Conservation (phyloP, 2,113 vertebrate genomes). For the Rhinolophus ferrumequinum region DNA sequence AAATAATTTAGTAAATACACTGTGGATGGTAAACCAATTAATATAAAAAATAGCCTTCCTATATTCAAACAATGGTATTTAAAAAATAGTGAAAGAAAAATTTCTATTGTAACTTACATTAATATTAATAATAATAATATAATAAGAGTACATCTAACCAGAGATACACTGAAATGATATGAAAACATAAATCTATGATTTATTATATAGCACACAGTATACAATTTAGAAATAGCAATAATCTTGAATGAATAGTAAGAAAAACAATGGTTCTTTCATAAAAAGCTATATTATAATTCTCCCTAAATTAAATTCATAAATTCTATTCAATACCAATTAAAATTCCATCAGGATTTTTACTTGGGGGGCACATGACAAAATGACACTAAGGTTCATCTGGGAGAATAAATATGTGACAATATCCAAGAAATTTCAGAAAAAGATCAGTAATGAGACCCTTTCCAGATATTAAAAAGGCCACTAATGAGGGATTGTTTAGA, state of each 20-base stretch:
- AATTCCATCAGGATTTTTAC: slow-evolving; percentile 47
- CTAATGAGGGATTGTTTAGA: slow-evolving; percentile 50
- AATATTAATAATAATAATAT: not conserved
- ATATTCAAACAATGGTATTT: not conserved
- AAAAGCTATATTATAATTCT: slow-evolving; percentile 37
- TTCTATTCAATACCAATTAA: slow-evolving; percentile 60
- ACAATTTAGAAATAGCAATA: not conserved
- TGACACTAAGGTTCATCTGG: slow-evolving; percentile 39
- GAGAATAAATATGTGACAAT: slow-evolving; percentile 48
- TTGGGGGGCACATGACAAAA: slow-evolving; percentile 56
- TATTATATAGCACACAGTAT: not conserved
- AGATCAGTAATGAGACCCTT: slow-evolving; percentile 54
- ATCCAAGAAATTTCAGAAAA: slow-evolving; percentile 55
- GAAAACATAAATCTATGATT: not conserved
- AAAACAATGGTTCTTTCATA: not conserved
- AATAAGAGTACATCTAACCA: not conserved
- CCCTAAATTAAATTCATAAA: slow-evolving; percentile 53
- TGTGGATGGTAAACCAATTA: not conserved
- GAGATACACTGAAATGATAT: not conserved
- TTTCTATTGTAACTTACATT: not conserved
- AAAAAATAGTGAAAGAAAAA: not conserved
- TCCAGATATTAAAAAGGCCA: slow-evolving; percentile 32
- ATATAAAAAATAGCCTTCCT: not conserved
- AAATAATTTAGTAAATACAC: not conserved
- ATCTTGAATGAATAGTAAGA: slow-evolving; percentile 2